Base-by-base conservation (phyloP, 2,113 vertebrate species). In the Taurulus bubalis region DNA sequence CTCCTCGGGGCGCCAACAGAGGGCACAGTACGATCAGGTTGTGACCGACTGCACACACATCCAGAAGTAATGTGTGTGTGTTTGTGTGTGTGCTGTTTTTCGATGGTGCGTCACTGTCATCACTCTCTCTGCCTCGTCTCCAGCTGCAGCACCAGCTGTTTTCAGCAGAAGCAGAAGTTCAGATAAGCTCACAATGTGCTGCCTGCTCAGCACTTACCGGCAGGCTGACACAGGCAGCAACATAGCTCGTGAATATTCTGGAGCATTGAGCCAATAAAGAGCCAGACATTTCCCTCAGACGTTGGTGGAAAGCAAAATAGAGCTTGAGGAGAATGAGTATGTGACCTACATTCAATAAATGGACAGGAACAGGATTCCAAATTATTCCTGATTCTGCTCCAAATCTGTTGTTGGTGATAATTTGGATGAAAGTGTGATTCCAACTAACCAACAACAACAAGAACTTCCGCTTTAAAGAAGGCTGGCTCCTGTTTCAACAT, bases 1-100 rank as follows among this genome's bases (percentile, higher is more conserved):
- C 59, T 67, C 51, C 49, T 34, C 7, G 12, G 36, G 20, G 74
- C 28, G 22, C 75, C 81, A 88, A 80, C 82, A 88, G 86, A 82
- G 84, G 84, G 83, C 84, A 80, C 68, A 88, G 36, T 80, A 53
- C 11, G 28, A 68, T 84, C 68, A 90, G 51, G 34, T 36, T 77
- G 56, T 55, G 34, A 28, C 6, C 20, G 3, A 58, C 24, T 59
- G 34, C 1, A 20, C 38, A 40, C 47, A 47, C 38, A n/a, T 47
- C 45, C 36, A 45, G 40, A 32, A 32, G 22, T 22, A 9, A 14
- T 36, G 9, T 51, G 24, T 28, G 47, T 72, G 28, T 56, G 20
- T 58, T 47, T 34, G 30, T 1, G 28, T 47, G 40, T 64, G 16
- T 30, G 8, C n/a, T 34, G 34, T 66, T 9, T 32, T 60, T 32